Conservation (phyloP, 2,113 vertebrate genomes). For the Heterochromis multidens region DNA sequence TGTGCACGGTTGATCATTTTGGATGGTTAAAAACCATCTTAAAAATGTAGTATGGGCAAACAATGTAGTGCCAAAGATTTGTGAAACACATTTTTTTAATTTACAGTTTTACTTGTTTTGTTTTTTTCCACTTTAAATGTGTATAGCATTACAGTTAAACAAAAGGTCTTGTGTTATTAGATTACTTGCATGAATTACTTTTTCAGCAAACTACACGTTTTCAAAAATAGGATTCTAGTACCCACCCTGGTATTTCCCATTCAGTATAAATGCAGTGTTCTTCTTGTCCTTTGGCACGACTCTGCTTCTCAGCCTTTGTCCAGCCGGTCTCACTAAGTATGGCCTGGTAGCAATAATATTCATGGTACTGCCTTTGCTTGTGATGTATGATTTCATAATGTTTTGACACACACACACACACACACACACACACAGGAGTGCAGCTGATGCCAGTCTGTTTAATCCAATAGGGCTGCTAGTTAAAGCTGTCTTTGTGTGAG, state of each 20-base stretch:
- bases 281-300: not conserved
- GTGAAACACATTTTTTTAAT: not conserved
- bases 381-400: not conserved
- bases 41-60: not conserved
- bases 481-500: not conserved
- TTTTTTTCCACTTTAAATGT: not conserved
- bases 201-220: not conserved
- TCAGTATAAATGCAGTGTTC: slow-evolving; percentile 1
- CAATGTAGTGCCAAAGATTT: not conserved
- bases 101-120: not conserved
- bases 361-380: slow-evolving; percentile 13
- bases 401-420: not conserved
- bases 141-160: accelerated
- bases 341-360: slow-evolving; percentile 48
- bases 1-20: not conserved
- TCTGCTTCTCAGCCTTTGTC: not conserved
- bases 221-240: not conserved
- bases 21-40: not conserved
- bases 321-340: not conserved
- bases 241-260: not conserved
- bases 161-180: not conserved
- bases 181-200: not conserved
- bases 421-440: not conserved
- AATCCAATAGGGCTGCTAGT: not conserved
- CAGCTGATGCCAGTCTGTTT: not conserved